phyloP scores from a whole-genome alignment of 2,797 vertebrate species.

The Balearica regulorum region DNA sequence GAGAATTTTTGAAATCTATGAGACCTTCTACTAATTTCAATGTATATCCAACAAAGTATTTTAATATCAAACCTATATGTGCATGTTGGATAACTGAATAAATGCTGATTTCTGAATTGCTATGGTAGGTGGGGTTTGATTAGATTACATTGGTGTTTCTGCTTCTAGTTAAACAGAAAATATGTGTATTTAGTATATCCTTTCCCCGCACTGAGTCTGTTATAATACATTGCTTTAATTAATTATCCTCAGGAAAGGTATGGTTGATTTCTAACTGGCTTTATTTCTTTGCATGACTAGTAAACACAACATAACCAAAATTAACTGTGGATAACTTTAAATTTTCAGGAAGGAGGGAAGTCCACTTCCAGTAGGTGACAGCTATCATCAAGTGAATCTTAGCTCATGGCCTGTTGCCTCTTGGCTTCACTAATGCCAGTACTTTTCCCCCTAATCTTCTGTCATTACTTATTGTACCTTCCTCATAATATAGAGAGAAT shows the following conservation, averaged over 20 bases:
- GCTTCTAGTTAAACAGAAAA: not conserved
- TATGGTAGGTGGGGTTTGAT: not conserved
- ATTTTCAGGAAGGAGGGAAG: not conserved
- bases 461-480: not conserved
- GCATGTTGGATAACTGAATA: not conserved
- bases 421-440: not conserved
- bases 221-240: not conserved
- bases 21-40: not conserved
- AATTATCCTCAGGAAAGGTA: conserved; percentile 10
- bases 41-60: not conserved
- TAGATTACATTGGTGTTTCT: not conserved
- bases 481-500: not conserved
- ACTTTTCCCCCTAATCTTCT: not conserved
- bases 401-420: not conserved
- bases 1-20: not conserved
- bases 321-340: not conserved
- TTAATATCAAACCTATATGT: not conserved
- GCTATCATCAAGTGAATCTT: accelerated
- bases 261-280: not conserved
- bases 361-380: not conserved
- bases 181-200: not conserved
- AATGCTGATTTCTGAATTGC: not conserved
- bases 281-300: not conserved
- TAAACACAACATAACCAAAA: not conserved
- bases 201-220: not conserved